Conservation (phyloP, 2,888 invertebrate genomes). For the Idaea aversata region DNA sequence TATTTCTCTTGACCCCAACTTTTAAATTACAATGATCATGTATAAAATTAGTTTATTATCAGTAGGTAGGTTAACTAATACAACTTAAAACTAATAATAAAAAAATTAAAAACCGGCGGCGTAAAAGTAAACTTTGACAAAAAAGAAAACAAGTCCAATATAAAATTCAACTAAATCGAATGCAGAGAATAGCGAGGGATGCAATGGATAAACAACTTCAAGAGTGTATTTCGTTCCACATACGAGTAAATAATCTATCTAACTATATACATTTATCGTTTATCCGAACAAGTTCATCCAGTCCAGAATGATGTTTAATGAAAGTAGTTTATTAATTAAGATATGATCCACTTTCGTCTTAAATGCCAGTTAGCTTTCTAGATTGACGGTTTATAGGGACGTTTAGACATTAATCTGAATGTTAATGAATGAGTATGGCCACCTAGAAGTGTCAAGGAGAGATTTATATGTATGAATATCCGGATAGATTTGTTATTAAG, state of each 20-base stretch:
- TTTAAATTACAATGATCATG: no score
- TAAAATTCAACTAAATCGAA: no score
- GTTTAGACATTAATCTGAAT: background rate
- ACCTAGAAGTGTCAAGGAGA: background rate
- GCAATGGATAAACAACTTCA: no score
- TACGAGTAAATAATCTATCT: background rate
- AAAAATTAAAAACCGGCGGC: no score
- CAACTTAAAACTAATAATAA: no score
- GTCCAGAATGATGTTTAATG: background rate
- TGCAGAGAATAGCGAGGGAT: no score
- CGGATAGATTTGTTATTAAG: background rate
- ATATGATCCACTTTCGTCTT: background rate
- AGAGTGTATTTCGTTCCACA: no score
- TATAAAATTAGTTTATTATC: no score
- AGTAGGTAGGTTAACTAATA: no score
- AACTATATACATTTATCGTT: background rate
- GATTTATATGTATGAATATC: background rate
- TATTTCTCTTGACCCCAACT: no score
- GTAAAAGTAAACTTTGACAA: no score
- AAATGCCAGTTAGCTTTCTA: background rate
- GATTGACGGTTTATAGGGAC: background rate
- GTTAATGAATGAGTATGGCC: background rate
- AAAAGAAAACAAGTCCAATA: no score
- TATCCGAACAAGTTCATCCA: constrained; percentile 19
- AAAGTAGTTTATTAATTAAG: constrained; percentile 1